Percentiles rank a stretch among this genome's conserved stretches.
phyloP scores from a whole-genome alignment of 2,888 invertebrate genomes.

The Tromatobia lineatoria region DNA sequence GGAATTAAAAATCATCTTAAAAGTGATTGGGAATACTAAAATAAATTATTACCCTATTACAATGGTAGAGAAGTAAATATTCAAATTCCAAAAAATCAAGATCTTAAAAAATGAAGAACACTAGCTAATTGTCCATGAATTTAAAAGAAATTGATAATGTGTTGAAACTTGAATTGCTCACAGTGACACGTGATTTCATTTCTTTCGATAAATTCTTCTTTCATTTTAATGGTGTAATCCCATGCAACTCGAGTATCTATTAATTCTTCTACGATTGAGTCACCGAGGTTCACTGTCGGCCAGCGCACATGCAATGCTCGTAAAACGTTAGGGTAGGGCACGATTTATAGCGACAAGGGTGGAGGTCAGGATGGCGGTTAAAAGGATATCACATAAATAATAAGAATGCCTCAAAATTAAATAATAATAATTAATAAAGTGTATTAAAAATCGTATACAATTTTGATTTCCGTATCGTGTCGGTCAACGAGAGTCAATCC shows the following conservation, averaged over 20 bases:
- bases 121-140: no score
- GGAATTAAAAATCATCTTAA: neutral
- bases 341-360: conserved; percentile 36
- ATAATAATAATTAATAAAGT: conserved; percentile 82
- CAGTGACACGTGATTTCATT: neutral
- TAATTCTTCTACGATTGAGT: conserved; percentile 15
- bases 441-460: conserved; percentile 85
- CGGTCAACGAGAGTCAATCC: conserved; percentile 32
- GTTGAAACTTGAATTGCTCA: no score
- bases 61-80: no score
- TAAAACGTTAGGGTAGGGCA: conserved; percentile 37
- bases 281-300: conserved; percentile 14
- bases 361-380: neutral
- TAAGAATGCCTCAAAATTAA: conserved; percentile 74
- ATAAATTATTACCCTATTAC: no score
- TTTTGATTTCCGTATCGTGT: conserved; percentile 80
- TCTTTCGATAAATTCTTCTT: neutral
- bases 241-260: conserved; percentile 8
- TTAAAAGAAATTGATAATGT: no score
- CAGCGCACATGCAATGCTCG: neutral
- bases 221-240: neutral
- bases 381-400: conserved; percentile 59
- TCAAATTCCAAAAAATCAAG: no score
- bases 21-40: neutral
- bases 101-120: no score